Evolutionary conservation across 2,888 invertebrate genomes (phyloP).

Genomic region (Chrysodeixis includens): DNA sequence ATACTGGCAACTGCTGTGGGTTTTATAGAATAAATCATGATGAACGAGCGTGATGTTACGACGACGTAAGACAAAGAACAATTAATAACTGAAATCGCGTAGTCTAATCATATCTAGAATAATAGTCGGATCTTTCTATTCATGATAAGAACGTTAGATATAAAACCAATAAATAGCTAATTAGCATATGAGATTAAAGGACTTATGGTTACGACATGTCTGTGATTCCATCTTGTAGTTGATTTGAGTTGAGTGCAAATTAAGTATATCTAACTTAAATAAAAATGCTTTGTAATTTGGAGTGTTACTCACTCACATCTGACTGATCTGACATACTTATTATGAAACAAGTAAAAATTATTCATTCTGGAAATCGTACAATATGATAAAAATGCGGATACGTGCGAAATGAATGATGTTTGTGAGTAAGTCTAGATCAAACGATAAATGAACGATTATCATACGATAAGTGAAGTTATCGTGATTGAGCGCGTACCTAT

Average conservation of each 20-base stretch:
- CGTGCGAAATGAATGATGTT: constrained; percentile 29
- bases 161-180: not conserved
- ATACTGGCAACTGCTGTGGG: not conserved
- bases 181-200: not conserved
- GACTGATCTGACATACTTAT: constrained; percentile 15
- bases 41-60: no score
- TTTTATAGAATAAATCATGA: no score
- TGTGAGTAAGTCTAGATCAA: constrained; percentile 41
- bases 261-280: not conserved
- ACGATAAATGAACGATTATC: constrained; percentile 46
- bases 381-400: constrained; percentile 41
- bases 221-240: not conserved
- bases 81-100: not conserved
- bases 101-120: not conserved
- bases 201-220: not conserved
- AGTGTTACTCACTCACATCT: not conserved
- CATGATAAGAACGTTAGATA: not conserved
- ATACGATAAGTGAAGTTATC: constrained; percentile 37
- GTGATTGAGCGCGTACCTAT: constrained; percentile 21
- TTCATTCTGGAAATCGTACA: constrained; percentile 34
- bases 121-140: constrained; percentile 2
- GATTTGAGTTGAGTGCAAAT: not conserved
- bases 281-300: not conserved
- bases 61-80: no score
- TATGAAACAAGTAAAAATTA: constrained; percentile 13